Evolutionary conservation across 2,797 vertebrate genomes (phyloP).

Genomic region (Bradypodion ventrale): DNA sequence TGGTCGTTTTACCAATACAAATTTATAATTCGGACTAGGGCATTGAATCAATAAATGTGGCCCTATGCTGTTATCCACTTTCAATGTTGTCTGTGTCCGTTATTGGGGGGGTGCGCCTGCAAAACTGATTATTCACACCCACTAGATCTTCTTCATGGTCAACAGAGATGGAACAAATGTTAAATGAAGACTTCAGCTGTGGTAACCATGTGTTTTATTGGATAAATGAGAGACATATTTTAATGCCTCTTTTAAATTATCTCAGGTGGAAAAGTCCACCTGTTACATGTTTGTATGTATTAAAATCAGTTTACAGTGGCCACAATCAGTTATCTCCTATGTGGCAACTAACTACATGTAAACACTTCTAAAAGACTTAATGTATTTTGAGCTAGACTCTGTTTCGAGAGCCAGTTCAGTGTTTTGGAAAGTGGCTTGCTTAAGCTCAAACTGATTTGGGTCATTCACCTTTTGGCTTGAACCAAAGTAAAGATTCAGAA

Average conservation of each 20-base stretch:
- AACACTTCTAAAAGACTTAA: neutral
- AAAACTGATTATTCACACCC: neutral
- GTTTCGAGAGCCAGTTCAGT: too few species aligned
- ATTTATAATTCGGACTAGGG: too few species aligned
- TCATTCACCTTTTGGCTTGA: neutral
- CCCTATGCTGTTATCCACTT: too few species aligned
- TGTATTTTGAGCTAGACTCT: neutral
- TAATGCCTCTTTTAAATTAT: neutral
- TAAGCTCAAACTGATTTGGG: too few species aligned
- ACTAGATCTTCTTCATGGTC: neutral
- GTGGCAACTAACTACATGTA: neutral
- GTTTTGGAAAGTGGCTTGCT: too few species aligned
- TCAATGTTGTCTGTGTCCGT: too few species aligned
- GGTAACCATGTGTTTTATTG: neutral
- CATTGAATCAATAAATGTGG: too few species aligned
- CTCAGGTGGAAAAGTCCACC: neutral
- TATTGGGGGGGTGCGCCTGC: too few species aligned
- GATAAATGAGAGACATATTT: neutral
- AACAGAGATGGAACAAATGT: neutral
- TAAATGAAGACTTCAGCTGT: neutral
- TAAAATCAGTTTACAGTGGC: neutral
- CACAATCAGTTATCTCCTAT: neutral
- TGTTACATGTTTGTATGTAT: neutral
- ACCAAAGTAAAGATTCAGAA: neutral
- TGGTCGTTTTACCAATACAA: too few species aligned